phyloP scores from a whole-genome alignment of 2,113 vertebrate genomes.

The Myrmecophaga tridactyla region DNA sequence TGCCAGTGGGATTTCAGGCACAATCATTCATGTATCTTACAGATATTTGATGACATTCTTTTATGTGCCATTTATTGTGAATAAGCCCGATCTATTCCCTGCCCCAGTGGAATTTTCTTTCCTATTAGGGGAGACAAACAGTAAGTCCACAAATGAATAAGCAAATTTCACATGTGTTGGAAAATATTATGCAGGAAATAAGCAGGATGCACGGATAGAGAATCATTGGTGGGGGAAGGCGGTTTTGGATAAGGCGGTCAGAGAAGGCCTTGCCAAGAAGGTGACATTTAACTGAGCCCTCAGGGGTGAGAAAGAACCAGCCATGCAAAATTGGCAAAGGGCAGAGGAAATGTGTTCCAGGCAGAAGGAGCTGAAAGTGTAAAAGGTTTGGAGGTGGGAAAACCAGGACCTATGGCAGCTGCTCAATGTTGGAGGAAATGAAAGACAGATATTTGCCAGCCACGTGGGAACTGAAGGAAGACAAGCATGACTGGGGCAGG shows the following conservation, averaged over 20 bases:
- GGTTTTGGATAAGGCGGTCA: not conserved
- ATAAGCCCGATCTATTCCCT: not conserved
- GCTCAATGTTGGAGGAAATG: not conserved
- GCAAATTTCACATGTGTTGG: not conserved
- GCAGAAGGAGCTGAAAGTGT: not conserved
- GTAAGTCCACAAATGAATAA: not conserved
- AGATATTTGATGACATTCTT: not conserved
- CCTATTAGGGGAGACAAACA: not conserved
- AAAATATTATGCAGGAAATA: conserved; percentile 14
- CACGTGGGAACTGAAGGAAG: not conserved
- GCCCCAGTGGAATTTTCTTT: not conserved
- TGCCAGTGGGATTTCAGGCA: not conserved
- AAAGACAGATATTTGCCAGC: conserved; percentile 12
- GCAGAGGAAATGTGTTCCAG: not conserved
- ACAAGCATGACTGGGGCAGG: not conserved
- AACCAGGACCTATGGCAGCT: not conserved
- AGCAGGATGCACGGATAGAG: not conserved
- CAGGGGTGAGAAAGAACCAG: not conserved
- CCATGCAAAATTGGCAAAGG: not conserved
- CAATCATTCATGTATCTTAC: not conserved
- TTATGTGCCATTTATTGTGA: not conserved
- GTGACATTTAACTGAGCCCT: not conserved
- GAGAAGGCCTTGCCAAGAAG: not conserved
- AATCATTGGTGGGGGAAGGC: not conserved
- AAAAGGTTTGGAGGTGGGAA: not conserved